These are phyloP conservation scores for Trematomus loennbergii DNA, from an alignment of 2,113 vertebrate species.

Conservation along the genomic window DNA sequence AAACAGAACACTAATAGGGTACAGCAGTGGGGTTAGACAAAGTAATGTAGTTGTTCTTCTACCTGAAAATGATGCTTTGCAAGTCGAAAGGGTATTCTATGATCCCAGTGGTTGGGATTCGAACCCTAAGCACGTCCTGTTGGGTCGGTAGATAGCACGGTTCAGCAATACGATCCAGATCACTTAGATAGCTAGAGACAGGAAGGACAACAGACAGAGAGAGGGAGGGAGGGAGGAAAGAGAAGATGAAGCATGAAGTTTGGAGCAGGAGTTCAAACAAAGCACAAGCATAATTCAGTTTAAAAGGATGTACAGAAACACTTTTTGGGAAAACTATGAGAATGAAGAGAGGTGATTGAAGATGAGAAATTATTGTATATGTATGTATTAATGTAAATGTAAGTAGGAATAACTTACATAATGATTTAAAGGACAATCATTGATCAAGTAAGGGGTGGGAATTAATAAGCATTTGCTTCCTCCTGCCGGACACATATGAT, in stretches of 20 bases:
- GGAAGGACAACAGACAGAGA: conserved; percentile 66
- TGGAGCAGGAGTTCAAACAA: too few relatives aligned
- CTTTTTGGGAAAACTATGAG: too few relatives aligned
- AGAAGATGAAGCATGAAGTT: conserved; percentile 80
- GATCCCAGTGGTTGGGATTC: conserved; percentile 97
- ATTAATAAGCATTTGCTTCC: too few relatives aligned
- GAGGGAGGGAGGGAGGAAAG: conserved; percentile 40
- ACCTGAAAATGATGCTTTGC: conserved; percentile 99
- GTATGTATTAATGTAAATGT: too few relatives aligned
- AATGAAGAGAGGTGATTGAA: too few relatives aligned
- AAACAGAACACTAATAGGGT: conserved; percentile 7
- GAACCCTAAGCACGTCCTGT: conserved; percentile 97
- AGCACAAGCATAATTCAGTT: too few relatives aligned
- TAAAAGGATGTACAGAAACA: too few relatives aligned
- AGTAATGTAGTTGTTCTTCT: conserved; percentile 63
- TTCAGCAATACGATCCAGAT: conserved; percentile 95
- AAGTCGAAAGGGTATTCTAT: conserved; percentile 99
- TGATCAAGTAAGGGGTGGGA: too few relatives aligned
- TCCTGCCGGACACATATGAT: too few relatives aligned
- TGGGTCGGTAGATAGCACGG: conserved; percentile 96
- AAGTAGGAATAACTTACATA: too few relatives aligned
- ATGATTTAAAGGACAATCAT: too few relatives aligned
- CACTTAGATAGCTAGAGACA: conserved; percentile 93
- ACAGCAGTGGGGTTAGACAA: conserved; percentile 49
- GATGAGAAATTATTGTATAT: too few relatives aligned